Evolutionary conservation across 2,797 vertebrate species (phyloP).

Genomic region (Xenopus petersii): DNA sequence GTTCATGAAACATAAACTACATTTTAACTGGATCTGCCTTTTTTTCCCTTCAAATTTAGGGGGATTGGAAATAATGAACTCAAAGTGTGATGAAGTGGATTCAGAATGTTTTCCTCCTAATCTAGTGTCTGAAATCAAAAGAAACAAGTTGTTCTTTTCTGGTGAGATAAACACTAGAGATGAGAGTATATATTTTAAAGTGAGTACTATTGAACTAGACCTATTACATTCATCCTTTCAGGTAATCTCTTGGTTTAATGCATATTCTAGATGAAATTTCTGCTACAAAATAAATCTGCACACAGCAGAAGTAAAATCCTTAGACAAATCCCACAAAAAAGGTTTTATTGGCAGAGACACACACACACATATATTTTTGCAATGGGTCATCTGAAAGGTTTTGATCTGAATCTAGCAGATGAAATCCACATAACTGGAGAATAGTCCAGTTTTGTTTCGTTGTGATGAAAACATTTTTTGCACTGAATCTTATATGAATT

Average conservation of each 20-base stretch:
- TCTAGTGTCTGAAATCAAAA: not conserved
- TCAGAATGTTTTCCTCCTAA: not conserved
- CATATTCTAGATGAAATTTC: constrained; percentile 5
- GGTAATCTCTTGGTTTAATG: constrained; percentile 18
- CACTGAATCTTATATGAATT: too few species aligned
- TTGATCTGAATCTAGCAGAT: too few species aligned
- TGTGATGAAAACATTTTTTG: too few species aligned
- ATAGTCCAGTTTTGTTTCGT: too few species aligned
- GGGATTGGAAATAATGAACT: constrained; percentile 32
- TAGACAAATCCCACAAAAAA: not conserved
- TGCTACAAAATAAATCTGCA: constrained; percentile 11
- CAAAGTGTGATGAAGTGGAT: constrained; percentile 10
- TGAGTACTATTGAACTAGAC: not conserved
- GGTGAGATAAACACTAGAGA: constrained; percentile 9
- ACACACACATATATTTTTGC: too few species aligned
- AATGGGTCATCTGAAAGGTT: too few species aligned
- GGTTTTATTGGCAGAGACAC: not conserved
- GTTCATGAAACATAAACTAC: constrained; percentile 39
- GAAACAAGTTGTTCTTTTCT: not conserved
- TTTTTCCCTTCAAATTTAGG: constrained; percentile 8
- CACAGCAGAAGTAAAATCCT: not conserved
- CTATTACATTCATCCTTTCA: constrained; percentile 4
- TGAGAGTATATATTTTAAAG: constrained; percentile 1
- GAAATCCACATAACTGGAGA: too few species aligned
- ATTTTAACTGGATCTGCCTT: constrained; percentile 25